phyloP scores from a whole-genome alignment of 2,113 vertebrate species.

The Gadus macrocephalus region DNA sequence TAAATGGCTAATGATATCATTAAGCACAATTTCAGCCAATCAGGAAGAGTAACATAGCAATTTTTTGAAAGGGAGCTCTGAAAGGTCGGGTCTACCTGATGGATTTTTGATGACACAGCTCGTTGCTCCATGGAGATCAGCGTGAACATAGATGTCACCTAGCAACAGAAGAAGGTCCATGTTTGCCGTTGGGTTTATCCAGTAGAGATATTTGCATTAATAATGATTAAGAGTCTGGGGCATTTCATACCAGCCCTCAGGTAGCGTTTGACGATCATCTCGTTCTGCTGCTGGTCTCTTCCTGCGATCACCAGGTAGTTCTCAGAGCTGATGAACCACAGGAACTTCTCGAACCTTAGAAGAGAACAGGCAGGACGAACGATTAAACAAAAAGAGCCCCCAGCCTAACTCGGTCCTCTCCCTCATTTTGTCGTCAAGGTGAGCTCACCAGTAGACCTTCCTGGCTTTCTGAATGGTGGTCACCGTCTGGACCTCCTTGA shows the following conservation, averaged over 20 bases:
- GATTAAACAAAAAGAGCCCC: not conserved
- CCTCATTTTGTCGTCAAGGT: not conserved
- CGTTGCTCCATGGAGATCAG: conserved; percentile 94
- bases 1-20: no score
- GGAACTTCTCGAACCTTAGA: conserved; percentile 98
- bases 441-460: conserved; percentile 93
- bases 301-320: conserved; percentile 96
- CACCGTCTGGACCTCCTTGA: conserved; percentile 96
- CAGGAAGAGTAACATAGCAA: no score
- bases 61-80: not conserved
- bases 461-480: conserved; percentile 96
- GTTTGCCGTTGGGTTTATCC: no score
- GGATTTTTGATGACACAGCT: conserved; percentile 97
- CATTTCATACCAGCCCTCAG: conserved; percentile 77
- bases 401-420: not conserved
- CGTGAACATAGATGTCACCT: conserved; percentile 96
- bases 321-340: conserved; percentile 98
- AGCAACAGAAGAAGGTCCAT: conserved; percentile 14
- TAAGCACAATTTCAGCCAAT: no score
- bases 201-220: not conserved
- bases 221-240: not conserved
- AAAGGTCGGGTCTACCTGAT: conserved; percentile 73
- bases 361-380: no score
- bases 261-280: conserved; percentile 96
- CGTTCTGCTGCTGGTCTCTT: conserved; percentile 96